Percentiles rank a stretch among this genome's conserved stretches.
phyloP scores from a whole-genome alignment of 1,140 invertebrate species.

The Zaprionus nigranus region DNA sequence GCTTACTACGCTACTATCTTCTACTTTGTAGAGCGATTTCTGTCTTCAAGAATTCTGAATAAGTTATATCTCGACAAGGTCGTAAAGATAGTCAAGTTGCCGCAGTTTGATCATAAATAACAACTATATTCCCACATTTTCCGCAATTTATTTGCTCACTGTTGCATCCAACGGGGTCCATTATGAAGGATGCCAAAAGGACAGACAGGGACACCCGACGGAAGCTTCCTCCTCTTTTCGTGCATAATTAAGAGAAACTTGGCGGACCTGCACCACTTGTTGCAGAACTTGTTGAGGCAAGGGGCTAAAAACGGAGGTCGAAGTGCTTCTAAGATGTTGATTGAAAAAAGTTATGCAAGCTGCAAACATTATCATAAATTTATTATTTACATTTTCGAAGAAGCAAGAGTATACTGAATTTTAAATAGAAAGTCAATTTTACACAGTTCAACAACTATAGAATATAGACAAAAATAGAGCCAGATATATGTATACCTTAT shows the following conservation, averaged over 20 bases:
- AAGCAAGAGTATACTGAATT: not conserved
- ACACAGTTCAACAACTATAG: not conserved
- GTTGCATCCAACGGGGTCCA: constrained; percentile 28
- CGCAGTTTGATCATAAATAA: constrained; percentile 3
- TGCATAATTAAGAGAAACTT: constrained; percentile 72
- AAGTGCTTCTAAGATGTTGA: constrained; percentile 5
- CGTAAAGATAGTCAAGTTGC: not conserved
- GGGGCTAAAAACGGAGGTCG: constrained; percentile 1
- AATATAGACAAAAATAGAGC: not conserved
- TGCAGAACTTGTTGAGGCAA: constrained; percentile 38
- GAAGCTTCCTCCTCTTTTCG: constrained; percentile 38
- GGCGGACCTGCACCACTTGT: constrained; percentile 54
- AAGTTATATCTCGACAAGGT: not conserved
- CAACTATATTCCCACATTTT: constrained; percentile 52
- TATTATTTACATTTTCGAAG: not conserved
- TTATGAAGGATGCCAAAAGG: constrained; percentile 54
- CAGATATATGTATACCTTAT: not conserved
- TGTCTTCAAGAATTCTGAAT: not conserved
- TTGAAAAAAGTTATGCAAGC: constrained; percentile 55
- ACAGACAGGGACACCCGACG: constrained; percentile 43
- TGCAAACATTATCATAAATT: constrained; percentile 19
- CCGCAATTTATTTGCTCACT: constrained; percentile 64
- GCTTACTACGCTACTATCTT: too few species aligned
- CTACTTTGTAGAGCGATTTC: not conserved
- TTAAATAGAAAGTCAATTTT: not conserved